Conservation (phyloP, 2,113 vertebrate species). For the Tylochromis polylepis region DNA sequence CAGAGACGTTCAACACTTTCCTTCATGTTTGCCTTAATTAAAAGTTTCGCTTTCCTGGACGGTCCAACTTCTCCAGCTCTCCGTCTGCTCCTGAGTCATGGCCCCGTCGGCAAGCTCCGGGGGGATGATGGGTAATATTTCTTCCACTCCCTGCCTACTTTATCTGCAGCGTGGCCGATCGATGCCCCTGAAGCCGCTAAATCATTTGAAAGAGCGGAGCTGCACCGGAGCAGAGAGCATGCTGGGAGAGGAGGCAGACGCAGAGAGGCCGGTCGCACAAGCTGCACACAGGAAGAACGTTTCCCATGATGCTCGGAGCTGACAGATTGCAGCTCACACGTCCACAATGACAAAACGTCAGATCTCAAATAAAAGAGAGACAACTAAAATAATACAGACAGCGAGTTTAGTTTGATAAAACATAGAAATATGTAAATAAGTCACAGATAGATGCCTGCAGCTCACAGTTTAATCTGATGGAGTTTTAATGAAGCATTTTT, state of each 20-base stretch:
- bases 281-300: background rate
- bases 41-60: background rate
- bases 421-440: background rate
- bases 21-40: background rate
- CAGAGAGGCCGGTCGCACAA: background rate
- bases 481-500: background rate
- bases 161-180: slow-evolving; percentile 50
- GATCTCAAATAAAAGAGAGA: background rate
- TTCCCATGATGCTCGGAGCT: background rate
- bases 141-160: slow-evolving; percentile 12
- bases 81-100: slow-evolving; percentile 44
- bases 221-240: slow-evolving; percentile 42
- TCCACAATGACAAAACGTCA: background rate
- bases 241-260: slow-evolving; percentile 27
- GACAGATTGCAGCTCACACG: background rate
- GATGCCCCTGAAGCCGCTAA: slow-evolving; percentile 50
- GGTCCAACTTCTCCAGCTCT: background rate
- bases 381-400: background rate
- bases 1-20: background rate
- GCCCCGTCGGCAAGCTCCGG: slow-evolving; percentile 6
- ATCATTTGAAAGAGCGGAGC: slow-evolving; percentile 32
- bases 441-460: background rate
- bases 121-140: slow-evolving; percentile 56
- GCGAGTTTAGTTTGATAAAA: background rate
- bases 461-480: background rate